phyloP scores from a whole-genome alignment of 1,140 invertebrate species.

The Stegodyphus dumicola region DNA sequence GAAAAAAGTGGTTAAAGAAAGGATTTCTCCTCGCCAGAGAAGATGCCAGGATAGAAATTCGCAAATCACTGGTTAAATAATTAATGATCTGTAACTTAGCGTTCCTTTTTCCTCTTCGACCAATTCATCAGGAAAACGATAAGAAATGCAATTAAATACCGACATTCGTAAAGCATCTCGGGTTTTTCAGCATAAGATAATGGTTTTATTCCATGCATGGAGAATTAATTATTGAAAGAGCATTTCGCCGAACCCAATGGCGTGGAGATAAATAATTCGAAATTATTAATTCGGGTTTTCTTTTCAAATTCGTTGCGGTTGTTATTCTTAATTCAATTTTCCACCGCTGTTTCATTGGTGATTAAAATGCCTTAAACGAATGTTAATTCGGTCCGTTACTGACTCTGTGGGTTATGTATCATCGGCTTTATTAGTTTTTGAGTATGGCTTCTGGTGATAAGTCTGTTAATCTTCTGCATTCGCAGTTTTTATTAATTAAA shows the following conservation, averaged over 20 bases:
- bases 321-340: conserved; percentile 42
- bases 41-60: conserved; percentile 34
- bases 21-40: too few species aligned
- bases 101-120: conserved; percentile 14
- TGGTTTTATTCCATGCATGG: conserved; percentile 25
- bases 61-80: conserved; percentile 40
- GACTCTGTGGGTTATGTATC: not conserved
- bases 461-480: not conserved
- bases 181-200: conserved; percentile 19
- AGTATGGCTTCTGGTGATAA: conserved; percentile 13
- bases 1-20: too few species aligned
- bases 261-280: conserved; percentile 43
- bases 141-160: conserved; percentile 44
- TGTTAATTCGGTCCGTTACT: conserved; percentile 38
- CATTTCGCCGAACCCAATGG: not conserved
- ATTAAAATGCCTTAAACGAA: conserved; percentile 32
- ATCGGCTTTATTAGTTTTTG: conserved; percentile 30
- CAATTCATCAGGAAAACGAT: conserved; percentile 42
- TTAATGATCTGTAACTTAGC: conserved; percentile 43
- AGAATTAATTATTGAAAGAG: conserved; percentile 50
- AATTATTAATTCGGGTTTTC: conserved; percentile 30
- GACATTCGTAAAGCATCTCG: conserved; percentile 26
- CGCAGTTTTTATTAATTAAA: too few species aligned
- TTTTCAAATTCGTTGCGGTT: conserved; percentile 19
- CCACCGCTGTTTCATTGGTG: conserved; percentile 19